Conservation (phyloP, 2,113 vertebrate genomes). For the Lontra canadensis region DNA sequence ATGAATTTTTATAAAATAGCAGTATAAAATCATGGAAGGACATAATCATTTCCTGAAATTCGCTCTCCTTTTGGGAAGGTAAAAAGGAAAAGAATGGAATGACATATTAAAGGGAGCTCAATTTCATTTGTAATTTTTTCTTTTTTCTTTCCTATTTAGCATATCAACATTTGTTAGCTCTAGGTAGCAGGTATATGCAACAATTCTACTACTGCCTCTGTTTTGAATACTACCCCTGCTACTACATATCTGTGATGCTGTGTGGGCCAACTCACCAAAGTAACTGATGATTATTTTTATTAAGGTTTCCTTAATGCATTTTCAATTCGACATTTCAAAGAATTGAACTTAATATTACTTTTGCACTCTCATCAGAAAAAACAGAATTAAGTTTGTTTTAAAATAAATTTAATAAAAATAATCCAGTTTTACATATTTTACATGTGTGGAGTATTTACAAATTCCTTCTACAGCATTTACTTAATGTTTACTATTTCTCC, state of each 20-base stretch:
- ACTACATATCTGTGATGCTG: background rate
- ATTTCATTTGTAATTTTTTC: background rate
- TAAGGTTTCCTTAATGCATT: background rate
- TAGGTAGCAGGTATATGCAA: background rate
- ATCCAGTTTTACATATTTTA: slow-evolving; percentile 71
- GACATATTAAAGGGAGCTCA: background rate
- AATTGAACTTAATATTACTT: background rate
- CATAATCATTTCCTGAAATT: background rate
- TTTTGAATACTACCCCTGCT: background rate
- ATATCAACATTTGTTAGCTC: background rate
- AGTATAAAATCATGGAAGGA: background rate
- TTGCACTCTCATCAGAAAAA: slow-evolving; percentile 51
- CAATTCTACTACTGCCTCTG: background rate
- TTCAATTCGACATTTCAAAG: slow-evolving; percentile 42
- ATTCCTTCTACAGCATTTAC: slow-evolving; percentile 65
- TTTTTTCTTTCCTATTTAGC: background rate
- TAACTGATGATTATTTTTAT: slow-evolving; percentile 25
- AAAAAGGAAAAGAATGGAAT: background rate
- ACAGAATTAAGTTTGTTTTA: slow-evolving; percentile 54
- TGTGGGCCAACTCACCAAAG: background rate
- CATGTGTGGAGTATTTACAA: slow-evolving; percentile 71
- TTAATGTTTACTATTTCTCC: slow-evolving; percentile 21
- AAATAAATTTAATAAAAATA: slow-evolving; percentile 73
- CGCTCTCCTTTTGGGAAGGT: background rate
- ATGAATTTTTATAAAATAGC: background rate